phyloP scores from a whole-genome alignment of 2,113 vertebrate species.

The Scolopax mira region DNA sequence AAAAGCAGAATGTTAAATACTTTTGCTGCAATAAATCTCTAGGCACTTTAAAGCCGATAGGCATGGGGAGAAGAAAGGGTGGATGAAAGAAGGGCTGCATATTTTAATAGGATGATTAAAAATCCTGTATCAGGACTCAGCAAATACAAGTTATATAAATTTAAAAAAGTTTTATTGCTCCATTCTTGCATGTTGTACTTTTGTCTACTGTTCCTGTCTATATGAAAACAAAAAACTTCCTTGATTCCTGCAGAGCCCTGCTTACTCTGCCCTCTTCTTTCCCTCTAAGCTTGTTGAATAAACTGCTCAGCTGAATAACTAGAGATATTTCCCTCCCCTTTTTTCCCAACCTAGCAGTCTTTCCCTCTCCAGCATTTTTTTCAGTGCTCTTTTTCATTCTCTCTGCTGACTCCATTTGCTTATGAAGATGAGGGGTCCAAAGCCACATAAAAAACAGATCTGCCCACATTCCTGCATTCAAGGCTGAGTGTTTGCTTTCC shows the following conservation, averaged over 20 bases:
- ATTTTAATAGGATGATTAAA: slow-evolving; percentile 30
- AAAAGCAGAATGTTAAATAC: slow-evolving; percentile 47
- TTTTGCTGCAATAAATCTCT: slow-evolving; percentile 21
- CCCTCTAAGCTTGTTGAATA: slow-evolving; percentile 52
- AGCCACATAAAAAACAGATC: slow-evolving; percentile 50
- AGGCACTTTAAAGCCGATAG: neutral
- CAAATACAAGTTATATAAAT: neutral
- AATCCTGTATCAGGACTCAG: neutral
- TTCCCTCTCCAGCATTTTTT: slow-evolving; percentile 62
- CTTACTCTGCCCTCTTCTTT: slow-evolving; percentile 56
- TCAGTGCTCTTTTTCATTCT: slow-evolving; percentile 69
- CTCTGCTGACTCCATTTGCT: slow-evolving; percentile 70
- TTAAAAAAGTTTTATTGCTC: neutral
- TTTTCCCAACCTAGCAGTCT: slow-evolving; percentile 61
- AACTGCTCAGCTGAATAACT: slow-evolving; percentile 53
- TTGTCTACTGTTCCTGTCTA: slow-evolving; percentile 27
- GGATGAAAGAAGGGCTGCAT: slow-evolving; percentile 36
- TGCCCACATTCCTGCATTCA: slow-evolving; percentile 38
- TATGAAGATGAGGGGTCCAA: slow-evolving; percentile 69
- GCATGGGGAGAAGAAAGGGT: slow-evolving; percentile 24
- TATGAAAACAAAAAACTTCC: neutral
- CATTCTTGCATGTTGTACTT: slow-evolving; percentile 37
- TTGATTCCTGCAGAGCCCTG: slow-evolving; percentile 14
- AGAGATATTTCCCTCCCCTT: slow-evolving; percentile 8
- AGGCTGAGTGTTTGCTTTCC: slow-evolving; percentile 34